These are phyloP conservation scores for Deilephila elpenor DNA, from an alignment of 2,888 invertebrate species.

Conservation along the genomic window DNA sequence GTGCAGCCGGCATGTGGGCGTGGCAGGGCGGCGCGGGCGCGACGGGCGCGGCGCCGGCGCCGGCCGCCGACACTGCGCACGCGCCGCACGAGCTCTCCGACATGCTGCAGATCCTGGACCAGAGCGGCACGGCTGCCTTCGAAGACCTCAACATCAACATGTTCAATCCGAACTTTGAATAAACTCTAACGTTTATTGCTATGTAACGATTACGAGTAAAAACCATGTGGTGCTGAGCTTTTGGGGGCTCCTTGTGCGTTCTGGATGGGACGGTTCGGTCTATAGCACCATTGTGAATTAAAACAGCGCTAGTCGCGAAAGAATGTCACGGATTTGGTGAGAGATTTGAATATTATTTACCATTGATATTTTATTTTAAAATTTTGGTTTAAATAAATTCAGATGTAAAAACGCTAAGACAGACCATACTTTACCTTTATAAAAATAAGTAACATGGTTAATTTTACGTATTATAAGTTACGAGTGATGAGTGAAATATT, in stretches of 20 bases:
- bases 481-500: background rate
- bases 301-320: background rate
- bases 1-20: slow-evolving; percentile 89
- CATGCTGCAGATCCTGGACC: slow-evolving; percentile 96
- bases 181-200: slow-evolving; percentile 36
- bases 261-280: slow-evolving; percentile 1
- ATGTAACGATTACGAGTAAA: slow-evolving; percentile 13
- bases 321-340: background rate
- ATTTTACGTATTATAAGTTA: background rate
- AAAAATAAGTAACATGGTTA: background rate
- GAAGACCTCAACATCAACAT: slow-evolving; percentile 95
- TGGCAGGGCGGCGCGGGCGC: slow-evolving; percentile 87
- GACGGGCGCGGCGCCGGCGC: slow-evolving; percentile 48
- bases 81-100: slow-evolving; percentile 92
- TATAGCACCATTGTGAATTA: slow-evolving; percentile 1
- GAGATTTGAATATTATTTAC: slow-evolving; percentile 10
- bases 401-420: background rate
- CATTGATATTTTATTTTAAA: background rate
- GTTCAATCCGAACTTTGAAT: slow-evolving; percentile 90
- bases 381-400: background rate
- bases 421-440: slow-evolving; percentile 17
- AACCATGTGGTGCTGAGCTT: slow-evolving; percentile 29
- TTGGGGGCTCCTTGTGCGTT: slow-evolving; percentile 8
- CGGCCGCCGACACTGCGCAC: slow-evolving; percentile 67
- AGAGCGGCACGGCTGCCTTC: slow-evolving; percentile 92